These are phyloP conservation scores for Eidolon helvum DNA, from an alignment of 2,113 vertebrate species.

Conservation along the genomic window DNA sequence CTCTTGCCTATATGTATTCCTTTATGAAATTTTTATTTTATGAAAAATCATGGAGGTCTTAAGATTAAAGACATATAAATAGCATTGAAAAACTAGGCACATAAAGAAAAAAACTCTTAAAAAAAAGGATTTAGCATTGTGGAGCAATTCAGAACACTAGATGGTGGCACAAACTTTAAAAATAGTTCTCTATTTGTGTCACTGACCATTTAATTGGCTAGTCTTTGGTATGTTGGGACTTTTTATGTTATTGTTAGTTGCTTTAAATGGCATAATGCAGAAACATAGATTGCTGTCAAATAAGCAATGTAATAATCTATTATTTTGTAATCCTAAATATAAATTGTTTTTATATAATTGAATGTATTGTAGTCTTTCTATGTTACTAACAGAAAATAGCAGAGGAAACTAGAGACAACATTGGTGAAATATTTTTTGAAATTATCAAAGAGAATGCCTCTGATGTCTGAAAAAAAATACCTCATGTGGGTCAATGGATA, in stretches of 20 bases:
- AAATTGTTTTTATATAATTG: background rate
- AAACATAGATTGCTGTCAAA: background rate
- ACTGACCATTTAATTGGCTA: background rate
- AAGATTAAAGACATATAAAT: background rate
- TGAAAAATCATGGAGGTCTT: background rate
- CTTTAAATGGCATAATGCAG: slow-evolving; percentile 13
- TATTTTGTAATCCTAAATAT: background rate
- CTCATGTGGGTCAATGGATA: background rate
- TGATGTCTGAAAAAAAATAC: background rate
- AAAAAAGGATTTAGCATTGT: background rate
- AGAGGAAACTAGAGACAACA: background rate
- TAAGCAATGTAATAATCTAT: background rate
- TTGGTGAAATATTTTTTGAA: background rate
- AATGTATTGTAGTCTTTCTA: background rate
- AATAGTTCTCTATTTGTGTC: background rate
- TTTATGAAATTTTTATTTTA: background rate
- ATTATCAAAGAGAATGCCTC: background rate
- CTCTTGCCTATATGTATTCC: background rate
- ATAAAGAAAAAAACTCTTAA: background rate
- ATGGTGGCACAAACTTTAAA: background rate
- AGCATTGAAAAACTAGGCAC: background rate
- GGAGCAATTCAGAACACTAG: background rate
- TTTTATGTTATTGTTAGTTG: background rate
- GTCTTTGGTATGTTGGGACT: background rate
- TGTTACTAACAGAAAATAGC: background rate